These are phyloP conservation scores for Prochilodus magdalenae DNA, from an alignment of 2,113 vertebrate genomes.

Conservation along the genomic window DNA sequence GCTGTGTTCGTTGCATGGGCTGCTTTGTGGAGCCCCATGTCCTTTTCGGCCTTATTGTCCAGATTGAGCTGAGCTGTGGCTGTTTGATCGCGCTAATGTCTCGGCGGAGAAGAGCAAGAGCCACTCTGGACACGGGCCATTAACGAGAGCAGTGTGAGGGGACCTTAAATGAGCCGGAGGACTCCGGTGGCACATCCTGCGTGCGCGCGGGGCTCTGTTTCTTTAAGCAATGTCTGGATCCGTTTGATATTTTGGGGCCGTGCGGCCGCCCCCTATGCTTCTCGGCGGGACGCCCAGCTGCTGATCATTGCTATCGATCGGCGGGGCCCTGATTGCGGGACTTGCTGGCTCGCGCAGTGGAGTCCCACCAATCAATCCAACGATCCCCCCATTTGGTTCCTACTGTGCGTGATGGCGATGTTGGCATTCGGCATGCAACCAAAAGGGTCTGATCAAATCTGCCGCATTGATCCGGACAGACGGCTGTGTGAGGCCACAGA, in stretches of 20 bases:
- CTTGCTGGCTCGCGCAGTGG: constrained; percentile 63
- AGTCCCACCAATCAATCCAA: constrained; percentile 77
- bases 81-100: constrained; percentile 36
- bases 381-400: constrained; percentile 77
- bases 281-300: constrained; percentile 65
- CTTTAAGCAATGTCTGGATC: constrained; percentile 65
- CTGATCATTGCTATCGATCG: constrained; percentile 78
- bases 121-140: constrained; percentile 45
- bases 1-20: background rate
- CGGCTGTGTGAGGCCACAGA: constrained; percentile 55
- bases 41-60: constrained; percentile 38
- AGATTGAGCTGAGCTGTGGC: constrained; percentile 22
- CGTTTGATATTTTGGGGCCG: constrained; percentile 69
- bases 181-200: constrained; percentile 48
- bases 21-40: constrained; percentile 20
- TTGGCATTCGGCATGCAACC: constrained; percentile 78
- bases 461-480: constrained; percentile 67
- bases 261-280: constrained; percentile 54
- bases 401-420: constrained; percentile 80
- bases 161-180: constrained; percentile 55
- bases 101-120: constrained; percentile 28
- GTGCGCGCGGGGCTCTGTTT: constrained; percentile 27
- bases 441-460: constrained; percentile 76
- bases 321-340: constrained; percentile 72
- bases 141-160: constrained; percentile 35